Percentiles rank a stretch among this genome's conserved stretches.
Conservation (phyloP, 2,888 invertebrate genomes). For the Andrena dorsata region DNA sequence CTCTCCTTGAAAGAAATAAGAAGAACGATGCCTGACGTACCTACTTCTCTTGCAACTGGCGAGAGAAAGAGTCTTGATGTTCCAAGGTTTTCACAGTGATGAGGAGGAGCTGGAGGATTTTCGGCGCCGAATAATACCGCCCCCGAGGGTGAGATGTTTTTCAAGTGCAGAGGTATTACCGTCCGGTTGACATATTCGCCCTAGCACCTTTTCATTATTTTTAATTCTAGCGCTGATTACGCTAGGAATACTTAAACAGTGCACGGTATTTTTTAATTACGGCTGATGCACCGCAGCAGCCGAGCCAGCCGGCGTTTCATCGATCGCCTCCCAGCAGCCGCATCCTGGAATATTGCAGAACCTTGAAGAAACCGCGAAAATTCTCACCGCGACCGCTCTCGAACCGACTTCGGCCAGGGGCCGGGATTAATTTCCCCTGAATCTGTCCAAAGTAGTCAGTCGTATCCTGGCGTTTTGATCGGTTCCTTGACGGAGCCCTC, state of each 20-base stretch:
- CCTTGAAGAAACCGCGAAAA: conserved; percentile 54
- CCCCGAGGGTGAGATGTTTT: not conserved
- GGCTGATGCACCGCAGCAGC: conserved; percentile 75
- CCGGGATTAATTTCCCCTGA: conserved; percentile 41
- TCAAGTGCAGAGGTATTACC: conserved; percentile 18
- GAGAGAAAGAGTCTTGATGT: not conserved
- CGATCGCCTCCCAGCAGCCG: conserved; percentile 37
- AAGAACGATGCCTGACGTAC: not conserved
- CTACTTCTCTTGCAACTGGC: not conserved
- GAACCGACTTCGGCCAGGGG: not conserved
- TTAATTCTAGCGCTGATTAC: conserved; percentile 80
- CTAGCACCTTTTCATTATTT: conserved; percentile 73
- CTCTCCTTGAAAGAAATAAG: not conserved
- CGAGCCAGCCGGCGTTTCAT: conserved; percentile 43
- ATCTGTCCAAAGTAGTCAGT: not conserved
- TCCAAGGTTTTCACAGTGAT: not conserved
- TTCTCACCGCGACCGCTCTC: conserved; percentile 35
- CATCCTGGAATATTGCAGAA: conserved; percentile 49
- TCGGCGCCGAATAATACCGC: not conserved
- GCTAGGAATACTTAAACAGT: conserved; percentile 79
- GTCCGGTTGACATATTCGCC: conserved; percentile 61
- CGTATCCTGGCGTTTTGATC: too few species aligned
- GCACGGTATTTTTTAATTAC: conserved; percentile 82
- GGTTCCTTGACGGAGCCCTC: too few species aligned
- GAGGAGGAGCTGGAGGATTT: conserved; percentile 1